Conservation (phyloP, 2,888 invertebrate species). For the Ectobius pallidus region DNA sequence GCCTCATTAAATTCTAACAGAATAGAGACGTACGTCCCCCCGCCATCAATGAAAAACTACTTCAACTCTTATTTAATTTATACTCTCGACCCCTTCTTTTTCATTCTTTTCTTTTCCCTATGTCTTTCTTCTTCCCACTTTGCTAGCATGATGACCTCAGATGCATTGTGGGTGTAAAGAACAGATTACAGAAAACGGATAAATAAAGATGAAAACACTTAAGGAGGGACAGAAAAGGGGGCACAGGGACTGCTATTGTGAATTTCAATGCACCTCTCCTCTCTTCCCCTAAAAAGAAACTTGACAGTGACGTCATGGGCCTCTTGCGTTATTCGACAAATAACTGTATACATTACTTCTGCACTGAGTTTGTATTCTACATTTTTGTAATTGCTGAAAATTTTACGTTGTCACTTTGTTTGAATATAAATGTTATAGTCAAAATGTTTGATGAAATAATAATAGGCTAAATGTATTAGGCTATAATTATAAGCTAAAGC, state of each 20-base stretch:
- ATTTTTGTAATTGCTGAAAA: too few relatives aligned
- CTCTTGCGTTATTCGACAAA: too few relatives aligned
- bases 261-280: not conserved
- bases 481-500: too few relatives aligned
- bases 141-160: slow-evolving; percentile 20
- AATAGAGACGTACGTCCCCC: slow-evolving; percentile 35
- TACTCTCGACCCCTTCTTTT: not conserved
- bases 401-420: too few relatives aligned
- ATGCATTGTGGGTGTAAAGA: slow-evolving; percentile 27
- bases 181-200: slow-evolving; percentile 29
- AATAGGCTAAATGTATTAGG: too few relatives aligned
- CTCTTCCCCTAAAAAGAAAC: not conserved
- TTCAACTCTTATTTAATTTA: slow-evolving; percentile 36
- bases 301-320: slow-evolving; percentile 1
- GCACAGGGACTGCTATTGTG: not conserved
- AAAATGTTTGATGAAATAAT: too few relatives aligned
- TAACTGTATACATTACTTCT: too few relatives aligned
- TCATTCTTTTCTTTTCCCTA: not conserved
- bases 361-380: too few relatives aligned
- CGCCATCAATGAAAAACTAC: slow-evolving; percentile 39
- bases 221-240: not conserved
- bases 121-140: not conserved
- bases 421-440: too few relatives aligned
- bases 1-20: slow-evolving; percentile 43
- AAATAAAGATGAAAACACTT: slow-evolving; percentile 28